Percentiles rank a stretch among this genome's conserved stretches.
phyloP scores from a whole-genome alignment of 2,888 invertebrate genomes.

The Sicus ferrugineus region DNA sequence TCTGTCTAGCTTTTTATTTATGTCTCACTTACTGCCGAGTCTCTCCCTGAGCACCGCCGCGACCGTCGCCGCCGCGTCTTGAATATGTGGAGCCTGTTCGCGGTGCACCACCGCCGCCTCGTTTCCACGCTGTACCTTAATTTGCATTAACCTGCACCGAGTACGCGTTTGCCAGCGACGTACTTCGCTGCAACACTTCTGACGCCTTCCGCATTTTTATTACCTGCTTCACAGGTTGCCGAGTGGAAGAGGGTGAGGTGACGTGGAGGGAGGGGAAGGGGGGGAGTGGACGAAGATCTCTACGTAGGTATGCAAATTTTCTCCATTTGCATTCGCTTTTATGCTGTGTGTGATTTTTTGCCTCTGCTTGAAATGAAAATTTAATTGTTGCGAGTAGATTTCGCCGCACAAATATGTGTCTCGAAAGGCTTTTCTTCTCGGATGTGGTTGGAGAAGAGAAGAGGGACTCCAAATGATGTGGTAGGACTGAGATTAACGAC shows the following conservation, averaged over 20 bases:
- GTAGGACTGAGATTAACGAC: conserved; percentile 2
- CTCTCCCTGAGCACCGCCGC: background rate
- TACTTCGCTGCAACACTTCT: background rate
- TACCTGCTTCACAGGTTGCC: background rate
- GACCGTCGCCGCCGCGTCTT: background rate
- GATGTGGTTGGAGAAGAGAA: background rate
- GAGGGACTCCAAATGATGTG: background rate
- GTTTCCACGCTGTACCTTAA: background rate
- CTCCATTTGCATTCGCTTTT: background rate
- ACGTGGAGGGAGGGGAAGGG: background rate
- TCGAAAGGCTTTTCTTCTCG: background rate
- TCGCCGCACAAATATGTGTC: background rate
- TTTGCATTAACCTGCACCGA: conserved; percentile 11
- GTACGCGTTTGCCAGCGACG: background rate
- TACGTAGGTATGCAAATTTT: conserved; percentile 13
- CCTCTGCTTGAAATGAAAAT: background rate
- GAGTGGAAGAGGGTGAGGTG: background rate
- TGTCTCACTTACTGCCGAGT: background rate
- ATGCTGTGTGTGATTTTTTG: background rate
- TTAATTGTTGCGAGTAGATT: conserved; percentile 12
- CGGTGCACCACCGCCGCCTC: background rate
- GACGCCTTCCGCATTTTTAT: conserved; percentile 27
- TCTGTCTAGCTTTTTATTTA: conserved; percentile 8
- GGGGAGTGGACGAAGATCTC: background rate
- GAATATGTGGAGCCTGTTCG: background rate